These are phyloP conservation scores for Cassiopea andromeda DNA, from an alignment of 30 jellyfish, hydroid and myxozoan genomes.

Conservation along the genomic window DNA sequence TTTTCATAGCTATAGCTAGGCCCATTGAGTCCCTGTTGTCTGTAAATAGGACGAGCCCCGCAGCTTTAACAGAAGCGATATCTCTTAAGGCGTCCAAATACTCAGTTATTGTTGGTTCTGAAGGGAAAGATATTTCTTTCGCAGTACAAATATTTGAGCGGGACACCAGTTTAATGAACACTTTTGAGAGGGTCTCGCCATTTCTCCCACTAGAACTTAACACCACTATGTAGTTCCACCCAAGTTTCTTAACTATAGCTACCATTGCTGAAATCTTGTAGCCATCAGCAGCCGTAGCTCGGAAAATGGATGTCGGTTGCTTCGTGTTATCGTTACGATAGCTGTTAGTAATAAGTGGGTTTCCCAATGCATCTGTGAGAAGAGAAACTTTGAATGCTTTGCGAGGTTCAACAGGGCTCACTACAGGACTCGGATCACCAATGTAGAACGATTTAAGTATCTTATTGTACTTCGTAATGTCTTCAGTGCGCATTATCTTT, in stretches of 20 bases:
- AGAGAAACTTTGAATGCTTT: neutral
- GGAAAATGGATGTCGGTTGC: neutral
- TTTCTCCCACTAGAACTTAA: constrained; percentile 21
- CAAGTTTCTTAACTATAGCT: constrained; percentile 1
- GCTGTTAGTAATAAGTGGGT: constrained; percentile 1
- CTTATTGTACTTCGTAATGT: too few species aligned
- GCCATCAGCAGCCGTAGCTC: constrained; percentile 12
- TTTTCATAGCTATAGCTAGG: constrained; percentile 48
- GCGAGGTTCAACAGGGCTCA: constrained; percentile 6
- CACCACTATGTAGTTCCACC: constrained; percentile 11
- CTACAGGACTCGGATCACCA: neutral
- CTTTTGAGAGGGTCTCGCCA: neutral
- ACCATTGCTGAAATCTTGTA: constrained; percentile 6
- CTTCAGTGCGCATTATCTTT: neutral
- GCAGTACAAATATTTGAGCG: neutral
- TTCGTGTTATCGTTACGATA: neutral
- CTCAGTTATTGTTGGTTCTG: constrained; percentile 12
- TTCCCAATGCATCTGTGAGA: neutral
- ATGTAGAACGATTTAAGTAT: neutral
- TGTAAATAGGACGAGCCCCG: constrained; percentile 57
- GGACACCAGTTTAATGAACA: neutral
- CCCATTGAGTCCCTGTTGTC: constrained; percentile 53
- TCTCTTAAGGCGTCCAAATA: constrained; percentile 16
- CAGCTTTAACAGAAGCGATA: constrained; percentile 9
- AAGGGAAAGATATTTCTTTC: neutral